Evolutionary conservation across 2,888 invertebrate species (phyloP).

Genomic region (Xestia c-nigrum): DNA sequence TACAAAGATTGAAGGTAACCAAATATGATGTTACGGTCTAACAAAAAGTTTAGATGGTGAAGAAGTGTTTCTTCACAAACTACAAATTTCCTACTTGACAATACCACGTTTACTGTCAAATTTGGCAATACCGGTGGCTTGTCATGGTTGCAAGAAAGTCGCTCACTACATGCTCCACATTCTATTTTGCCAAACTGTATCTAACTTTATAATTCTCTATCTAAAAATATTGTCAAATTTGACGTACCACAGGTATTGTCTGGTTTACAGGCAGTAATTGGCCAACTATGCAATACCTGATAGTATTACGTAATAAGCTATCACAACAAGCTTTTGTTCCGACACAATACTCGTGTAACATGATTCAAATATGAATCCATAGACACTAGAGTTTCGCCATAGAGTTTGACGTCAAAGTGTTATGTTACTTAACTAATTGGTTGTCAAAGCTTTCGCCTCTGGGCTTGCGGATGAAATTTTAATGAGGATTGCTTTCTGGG

Average conservation of each 20-base stretch:
- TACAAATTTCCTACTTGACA: background rate
- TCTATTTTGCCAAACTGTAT: background rate
- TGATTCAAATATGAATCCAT: conserved; percentile 27
- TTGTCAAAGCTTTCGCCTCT: conserved; percentile 74
- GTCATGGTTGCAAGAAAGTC: background rate
- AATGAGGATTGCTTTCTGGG: conserved; percentile 82
- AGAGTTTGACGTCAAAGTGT: conserved; percentile 75
- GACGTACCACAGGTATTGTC: background rate
- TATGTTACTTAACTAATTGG: conserved; percentile 79
- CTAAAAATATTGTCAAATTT: background rate
- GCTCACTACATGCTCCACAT: background rate
- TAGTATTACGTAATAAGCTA: conserved; percentile 19
- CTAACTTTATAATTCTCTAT: background rate
- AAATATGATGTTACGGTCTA: background rate
- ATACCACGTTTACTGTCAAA: background rate
- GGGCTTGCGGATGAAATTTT: conserved; percentile 81
- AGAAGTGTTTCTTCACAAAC: no score
- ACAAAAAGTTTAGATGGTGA: background rate
- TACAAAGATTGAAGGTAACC: no score
- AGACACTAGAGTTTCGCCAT: conserved; percentile 30
- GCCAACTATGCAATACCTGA: background rate
- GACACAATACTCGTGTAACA: conserved; percentile 48
- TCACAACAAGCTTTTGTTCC: conserved; percentile 13
- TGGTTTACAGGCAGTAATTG: conserved; percentile 4
- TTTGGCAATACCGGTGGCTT: background rate